A percentile compares a stretch with the other conserved stretches of the same genome.
Evolutionary conservation across 1,140 invertebrate genomes (phyloP).

Genomic region (Callitettix versicolor): DNA sequence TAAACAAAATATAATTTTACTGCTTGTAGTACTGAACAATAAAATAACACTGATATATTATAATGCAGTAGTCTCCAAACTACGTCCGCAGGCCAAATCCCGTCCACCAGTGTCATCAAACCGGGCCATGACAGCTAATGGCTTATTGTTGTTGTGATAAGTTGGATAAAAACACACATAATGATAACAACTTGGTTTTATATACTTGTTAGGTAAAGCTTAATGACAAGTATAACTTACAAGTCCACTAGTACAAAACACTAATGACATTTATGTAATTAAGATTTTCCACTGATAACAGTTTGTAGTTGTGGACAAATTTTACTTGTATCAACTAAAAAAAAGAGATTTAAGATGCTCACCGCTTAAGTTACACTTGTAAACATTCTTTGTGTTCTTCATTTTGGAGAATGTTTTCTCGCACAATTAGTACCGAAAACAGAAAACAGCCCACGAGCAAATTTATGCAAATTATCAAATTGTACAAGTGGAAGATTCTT

Average conservation of each 20-base stretch:
- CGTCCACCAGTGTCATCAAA: too few relatives aligned
- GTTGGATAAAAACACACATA: too few relatives aligned
- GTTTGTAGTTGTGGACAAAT: constrained; percentile 12
- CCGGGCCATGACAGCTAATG: too few relatives aligned
- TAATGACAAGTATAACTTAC: too few relatives aligned
- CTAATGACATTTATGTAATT: constrained; percentile 29
- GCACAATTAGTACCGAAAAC: constrained; percentile 20
- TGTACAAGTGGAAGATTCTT: constrained; percentile 15
- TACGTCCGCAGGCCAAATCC: too few relatives aligned
- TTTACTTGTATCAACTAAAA: constrained; percentile 17
- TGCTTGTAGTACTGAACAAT: too few relatives aligned
- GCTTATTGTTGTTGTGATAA: too few relatives aligned
- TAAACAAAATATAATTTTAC: too few relatives aligned
- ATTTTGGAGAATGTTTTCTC: constrained; percentile 22
- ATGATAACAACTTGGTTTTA: too few relatives aligned
- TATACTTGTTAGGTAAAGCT: too few relatives aligned
- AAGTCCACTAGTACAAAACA: background rate
- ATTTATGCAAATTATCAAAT: constrained; percentile 22
- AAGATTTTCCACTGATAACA: constrained; percentile 19
- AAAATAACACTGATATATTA: too few relatives aligned
- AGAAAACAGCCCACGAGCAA: constrained; percentile 19
- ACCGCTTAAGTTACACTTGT: constrained; percentile 21
- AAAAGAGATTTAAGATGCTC: constrained; percentile 16
- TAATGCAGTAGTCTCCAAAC: too few relatives aligned
- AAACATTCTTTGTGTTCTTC: constrained; percentile 22